Evolutionary conservation across 2,113 vertebrate species (phyloP).

Genomic region (Etheostoma cragini): DNA sequence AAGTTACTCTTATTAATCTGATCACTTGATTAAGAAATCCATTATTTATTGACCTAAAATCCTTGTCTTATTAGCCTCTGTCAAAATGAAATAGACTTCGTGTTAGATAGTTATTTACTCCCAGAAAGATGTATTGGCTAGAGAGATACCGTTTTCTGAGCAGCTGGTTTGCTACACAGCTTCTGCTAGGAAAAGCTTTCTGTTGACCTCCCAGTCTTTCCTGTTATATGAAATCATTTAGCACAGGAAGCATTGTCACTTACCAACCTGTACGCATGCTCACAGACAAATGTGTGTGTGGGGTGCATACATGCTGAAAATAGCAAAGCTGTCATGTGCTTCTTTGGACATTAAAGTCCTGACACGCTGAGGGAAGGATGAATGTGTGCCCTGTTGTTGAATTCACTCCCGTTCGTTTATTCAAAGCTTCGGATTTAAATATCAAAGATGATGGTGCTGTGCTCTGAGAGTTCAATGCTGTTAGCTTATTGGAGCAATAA

Average conservation of each 20-base stretch:
- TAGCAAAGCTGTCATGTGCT: background rate
- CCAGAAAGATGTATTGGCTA: background rate
- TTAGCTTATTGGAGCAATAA: constrained; percentile 62
- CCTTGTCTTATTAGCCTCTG: background rate
- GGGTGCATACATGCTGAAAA: constrained; percentile 16
- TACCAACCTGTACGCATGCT: constrained; percentile 35
- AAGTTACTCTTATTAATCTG: background rate
- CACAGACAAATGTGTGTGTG: constrained; percentile 16
- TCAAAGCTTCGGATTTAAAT: constrained; percentile 78
- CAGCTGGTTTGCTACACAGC: background rate
- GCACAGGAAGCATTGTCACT: constrained; percentile 51
- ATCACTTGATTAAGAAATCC: constrained; percentile 27
- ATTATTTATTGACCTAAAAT: constrained; percentile 6
- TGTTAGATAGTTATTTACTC: background rate
- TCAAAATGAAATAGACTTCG: background rate
- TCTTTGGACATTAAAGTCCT: constrained; percentile 63
- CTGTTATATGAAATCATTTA: constrained; percentile 61
- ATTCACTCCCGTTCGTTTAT: constrained; percentile 54
- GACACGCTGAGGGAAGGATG: constrained; percentile 31
- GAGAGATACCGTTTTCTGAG: background rate
- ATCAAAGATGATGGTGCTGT: constrained; percentile 76
- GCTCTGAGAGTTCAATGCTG: constrained; percentile 61
- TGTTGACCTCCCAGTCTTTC: constrained; percentile 26
- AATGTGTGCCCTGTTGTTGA: constrained; percentile 46
- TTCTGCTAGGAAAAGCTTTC: constrained; percentile 14